Conservation (phyloP, 2,888 invertebrate genomes). For the Marasmarcha lunaedactyla region DNA sequence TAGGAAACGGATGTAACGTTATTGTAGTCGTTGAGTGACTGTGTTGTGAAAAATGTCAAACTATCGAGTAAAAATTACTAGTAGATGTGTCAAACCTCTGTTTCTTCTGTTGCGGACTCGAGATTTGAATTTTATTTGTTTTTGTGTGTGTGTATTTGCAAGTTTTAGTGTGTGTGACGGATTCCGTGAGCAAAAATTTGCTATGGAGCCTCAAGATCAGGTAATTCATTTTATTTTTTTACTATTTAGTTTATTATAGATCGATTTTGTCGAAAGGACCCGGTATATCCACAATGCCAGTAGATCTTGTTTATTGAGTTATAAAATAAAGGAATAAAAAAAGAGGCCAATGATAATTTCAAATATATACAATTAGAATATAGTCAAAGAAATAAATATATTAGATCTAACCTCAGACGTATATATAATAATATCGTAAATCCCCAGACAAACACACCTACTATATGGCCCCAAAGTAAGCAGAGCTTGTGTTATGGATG, state of each 20-base stretch:
- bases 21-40: constrained; percentile 16
- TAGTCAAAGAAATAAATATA: no score
- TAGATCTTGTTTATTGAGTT: no score
- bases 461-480: no score
- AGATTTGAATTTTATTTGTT: constrained; percentile 19
- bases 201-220: constrained; percentile 91
- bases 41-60: constrained; percentile 30
- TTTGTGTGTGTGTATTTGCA: constrained; percentile 28
- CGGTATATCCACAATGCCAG: no score
- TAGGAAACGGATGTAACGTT: constrained; percentile 21
- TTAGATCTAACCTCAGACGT: no score
- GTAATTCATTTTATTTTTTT: constrained; percentile 24
- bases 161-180: constrained; percentile 35
- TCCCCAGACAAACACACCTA: no score
- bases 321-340: no score
- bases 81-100: constrained; percentile 47
- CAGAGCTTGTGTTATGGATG: no score
- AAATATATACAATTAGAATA: no score
- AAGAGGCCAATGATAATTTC: no score
- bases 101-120: constrained; percentile 54
- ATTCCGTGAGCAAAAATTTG: constrained; percentile 82
- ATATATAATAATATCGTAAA: no score
- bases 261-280: no score
- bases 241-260: background rate
- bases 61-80: constrained; percentile 32